Base-by-base conservation (phyloP, 2,113 vertebrate genomes). In the Progne subis region DNA sequence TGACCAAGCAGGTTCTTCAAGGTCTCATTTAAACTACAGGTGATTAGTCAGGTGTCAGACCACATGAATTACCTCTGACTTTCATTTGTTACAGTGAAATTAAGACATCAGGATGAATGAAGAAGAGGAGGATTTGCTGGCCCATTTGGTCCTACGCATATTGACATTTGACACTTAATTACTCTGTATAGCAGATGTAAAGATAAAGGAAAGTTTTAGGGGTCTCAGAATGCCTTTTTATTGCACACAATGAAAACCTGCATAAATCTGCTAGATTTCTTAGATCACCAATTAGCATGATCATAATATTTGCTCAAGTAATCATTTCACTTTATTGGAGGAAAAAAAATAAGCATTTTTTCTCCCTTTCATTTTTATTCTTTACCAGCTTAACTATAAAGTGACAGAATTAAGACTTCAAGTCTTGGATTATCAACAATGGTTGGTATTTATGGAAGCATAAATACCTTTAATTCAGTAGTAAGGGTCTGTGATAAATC, bases 371-470 rank as follows among this genome's bases (percentile, higher is more conserved):
- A 31, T 69, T 21, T 20, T 57, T 76, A 29, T 41, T 67, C 55
- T 72, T 26, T 63, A 65, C 26, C 34, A 77, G 14, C 2, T 87
- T 90, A 82, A 76, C 16, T 50, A 39, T 32, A n/a, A 90, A 92
- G 41, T 39, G 60, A 23, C 34, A 92, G 60, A 95, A 83, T 55
- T 80, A 90, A 81, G 56, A 70, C 79, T 86, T 92, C 44, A 81
- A 68, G 34, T 56, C 79, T 52, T 65, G 60, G 64, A 64, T 92
- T 90, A 94, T 71, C 55, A 83, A 75, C 52, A 94, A 52, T 17
- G 15, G 29, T 88, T 89, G 24, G 23, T 59, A 92, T 96, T 93
- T 93, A 94, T 90, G 56, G 70, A 94, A 77, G 41, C 37, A 71
- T 88, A 85, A 71, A 56, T 86, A 61, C 34, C 56, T 67, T 85